Evolutionary conservation across 2,888 invertebrate species (phyloP).

Genomic region (Operophtera brumata): DNA sequence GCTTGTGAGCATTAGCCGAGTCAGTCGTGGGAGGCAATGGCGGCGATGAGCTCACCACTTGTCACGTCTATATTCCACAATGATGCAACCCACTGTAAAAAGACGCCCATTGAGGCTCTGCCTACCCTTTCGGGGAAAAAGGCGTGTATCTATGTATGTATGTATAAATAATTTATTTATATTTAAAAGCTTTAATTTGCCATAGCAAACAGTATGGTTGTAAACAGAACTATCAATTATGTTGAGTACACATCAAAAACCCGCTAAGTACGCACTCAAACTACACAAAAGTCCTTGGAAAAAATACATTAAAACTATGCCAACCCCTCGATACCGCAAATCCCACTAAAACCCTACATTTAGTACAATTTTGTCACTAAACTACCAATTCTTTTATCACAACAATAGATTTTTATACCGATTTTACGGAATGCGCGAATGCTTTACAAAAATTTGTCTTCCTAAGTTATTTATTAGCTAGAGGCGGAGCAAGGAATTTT

Average conservation of each 20-base stretch:
- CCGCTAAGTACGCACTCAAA: constrained; percentile 40
- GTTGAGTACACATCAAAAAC: constrained; percentile 40
- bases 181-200: too few species aligned
- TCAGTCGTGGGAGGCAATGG: too few species aligned
- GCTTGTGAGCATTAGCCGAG: too few species aligned
- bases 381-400: constrained; percentile 21
- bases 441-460: constrained; percentile 33
- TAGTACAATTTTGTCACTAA: constrained; percentile 46
- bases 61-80: too few species aligned
- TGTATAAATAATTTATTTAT: too few species aligned
- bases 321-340: constrained; percentile 39
- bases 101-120: too few species aligned
- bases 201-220: not conserved
- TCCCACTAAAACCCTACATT: constrained; percentile 49
- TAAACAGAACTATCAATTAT: constrained; percentile 47
- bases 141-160: too few species aligned
- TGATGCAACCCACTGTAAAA: too few species aligned
- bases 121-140: too few species aligned
- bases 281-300: constrained; percentile 30
- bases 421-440: constrained; percentile 56
- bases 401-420: constrained; percentile 41
- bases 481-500: constrained; percentile 66
- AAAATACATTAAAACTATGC: constrained; percentile 43
- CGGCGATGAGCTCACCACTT: too few species aligned
- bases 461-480: constrained; percentile 46